These are phyloP conservation scores for Etheostoma cragini DNA, from an alignment of 2,113 vertebrate species.

Conservation along the genomic window DNA sequence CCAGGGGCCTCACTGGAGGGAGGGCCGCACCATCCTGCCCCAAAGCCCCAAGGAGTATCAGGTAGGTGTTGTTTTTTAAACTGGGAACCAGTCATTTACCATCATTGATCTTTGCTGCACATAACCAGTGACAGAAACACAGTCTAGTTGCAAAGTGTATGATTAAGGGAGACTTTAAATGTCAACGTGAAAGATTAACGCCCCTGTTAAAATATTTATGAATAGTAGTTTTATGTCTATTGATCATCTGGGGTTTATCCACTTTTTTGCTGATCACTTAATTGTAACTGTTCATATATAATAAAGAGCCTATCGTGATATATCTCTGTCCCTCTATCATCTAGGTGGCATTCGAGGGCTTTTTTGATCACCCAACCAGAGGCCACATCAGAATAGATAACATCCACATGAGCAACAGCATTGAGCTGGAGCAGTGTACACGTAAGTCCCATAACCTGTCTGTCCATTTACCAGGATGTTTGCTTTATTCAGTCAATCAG, in stretches of 20 bases:
- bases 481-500: background rate
- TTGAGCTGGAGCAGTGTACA: constrained; percentile 92
- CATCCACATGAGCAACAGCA: constrained; percentile 91
- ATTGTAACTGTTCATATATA: background rate
- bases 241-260: background rate
- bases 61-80: constrained; percentile 74
- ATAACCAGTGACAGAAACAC: background rate
- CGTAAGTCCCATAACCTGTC: constrained; percentile 85
- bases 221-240: background rate
- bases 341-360: constrained; percentile 95
- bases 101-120: background rate
- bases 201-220: background rate
- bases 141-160: background rate
- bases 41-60: constrained; percentile 93
- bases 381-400: constrained; percentile 95
- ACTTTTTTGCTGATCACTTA: background rate
- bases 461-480: background rate
- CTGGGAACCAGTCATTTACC: background rate
- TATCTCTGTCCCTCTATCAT: constrained; percentile 43
- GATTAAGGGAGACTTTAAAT: background rate
- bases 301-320: background rate
- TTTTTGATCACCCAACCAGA: constrained; percentile 87
- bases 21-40: constrained; percentile 93
- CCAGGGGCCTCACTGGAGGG: constrained; percentile 93
- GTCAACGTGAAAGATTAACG: background rate